These are phyloP conservation scores for Drosophila busckii DNA, from an alignment of 1,140 invertebrate species.

Conservation along the genomic window DNA sequence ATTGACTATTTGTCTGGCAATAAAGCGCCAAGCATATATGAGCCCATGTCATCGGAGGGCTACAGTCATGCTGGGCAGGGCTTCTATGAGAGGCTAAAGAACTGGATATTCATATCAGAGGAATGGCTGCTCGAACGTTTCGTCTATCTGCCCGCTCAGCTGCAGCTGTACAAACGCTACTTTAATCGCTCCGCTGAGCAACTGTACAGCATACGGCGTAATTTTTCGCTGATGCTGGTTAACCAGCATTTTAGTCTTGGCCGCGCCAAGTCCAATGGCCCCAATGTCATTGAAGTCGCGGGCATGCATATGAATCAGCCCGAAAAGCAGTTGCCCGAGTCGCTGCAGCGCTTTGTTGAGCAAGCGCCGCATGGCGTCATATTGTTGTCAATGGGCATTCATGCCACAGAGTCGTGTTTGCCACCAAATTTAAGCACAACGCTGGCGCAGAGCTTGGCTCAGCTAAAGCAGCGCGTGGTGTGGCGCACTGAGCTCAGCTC, in stretches of 20 bases:
- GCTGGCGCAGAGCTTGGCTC: slow-evolving; percentile 18
- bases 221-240: slow-evolving; percentile 57
- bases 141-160: slow-evolving; percentile 52
- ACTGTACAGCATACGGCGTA: slow-evolving; percentile 37
- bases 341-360: slow-evolving; percentile 80
- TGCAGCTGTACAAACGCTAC: slow-evolving; percentile 56
- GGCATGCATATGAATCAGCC: slow-evolving; percentile 81
- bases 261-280: slow-evolving; percentile 58
- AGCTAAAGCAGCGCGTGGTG: slow-evolving; percentile 76
- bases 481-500: slow-evolving; percentile 80
- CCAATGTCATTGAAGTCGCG: slow-evolving; percentile 79
- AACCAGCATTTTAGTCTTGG: slow-evolving; percentile 70
- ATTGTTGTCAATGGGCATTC: slow-evolving; percentile 83
- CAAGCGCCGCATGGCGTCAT: slow-evolving; percentile 81
- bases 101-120: slow-evolving; percentile 58
- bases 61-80: slow-evolving; percentile 54
- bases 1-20: slow-evolving; percentile 56
- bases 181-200: slow-evolving; percentile 22
- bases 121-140: slow-evolving; percentile 42
- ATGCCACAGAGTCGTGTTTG: slow-evolving; percentile 80
- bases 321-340: slow-evolving; percentile 39
- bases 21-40: slow-evolving; percentile 64
- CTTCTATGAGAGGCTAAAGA: slow-evolving; percentile 77
- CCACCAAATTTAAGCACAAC: slow-evolving; percentile 71
- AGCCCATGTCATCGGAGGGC: slow-evolving; percentile 57